These are phyloP conservation scores for Rhea pennata DNA, from an alignment of 2,113 vertebrate species.

Conservation along the genomic window DNA sequence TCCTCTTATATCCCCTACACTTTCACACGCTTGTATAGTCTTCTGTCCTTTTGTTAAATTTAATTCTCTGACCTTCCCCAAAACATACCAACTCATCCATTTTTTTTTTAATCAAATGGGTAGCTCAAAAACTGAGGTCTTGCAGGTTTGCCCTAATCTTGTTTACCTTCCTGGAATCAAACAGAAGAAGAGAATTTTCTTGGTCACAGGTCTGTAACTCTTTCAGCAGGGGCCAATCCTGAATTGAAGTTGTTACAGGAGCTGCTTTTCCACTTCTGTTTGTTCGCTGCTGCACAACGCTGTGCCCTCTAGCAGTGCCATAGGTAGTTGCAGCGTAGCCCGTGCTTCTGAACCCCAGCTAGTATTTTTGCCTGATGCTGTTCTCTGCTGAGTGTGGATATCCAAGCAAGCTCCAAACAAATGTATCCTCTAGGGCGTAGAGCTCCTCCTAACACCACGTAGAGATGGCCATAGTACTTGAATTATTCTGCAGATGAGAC, in stretches of 20 bases:
- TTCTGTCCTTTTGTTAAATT: neutral
- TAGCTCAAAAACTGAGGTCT: neutral
- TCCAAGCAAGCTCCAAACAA: neutral
- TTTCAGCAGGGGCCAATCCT: neutral
- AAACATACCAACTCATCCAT: neutral
- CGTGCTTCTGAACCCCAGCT: neutral
- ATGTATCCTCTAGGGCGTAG: neutral
- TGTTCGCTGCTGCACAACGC: neutral
- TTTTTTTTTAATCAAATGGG: neutral
- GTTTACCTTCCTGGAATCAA: neutral
- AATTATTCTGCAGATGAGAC: neutral
- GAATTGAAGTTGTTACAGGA: neutral
- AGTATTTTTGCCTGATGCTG: neutral
- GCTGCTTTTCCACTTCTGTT: neutral
- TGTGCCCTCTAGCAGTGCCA: neutral
- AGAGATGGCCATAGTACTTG: neutral
- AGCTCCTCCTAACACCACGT: neutral
- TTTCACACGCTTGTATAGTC: neutral
- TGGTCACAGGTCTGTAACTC: neutral
- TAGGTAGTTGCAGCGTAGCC: neutral
- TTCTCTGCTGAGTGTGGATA: neutral
- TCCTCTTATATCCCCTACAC: neutral
- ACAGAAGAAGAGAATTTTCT: neutral
- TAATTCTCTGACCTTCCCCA: neutral
- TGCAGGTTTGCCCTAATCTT: neutral